Percentiles rank a stretch among this genome's conserved stretches.
Evolutionary conservation across 1,140 invertebrate genomes (phyloP).

Genomic region (Laupala kohalensis): DNA sequence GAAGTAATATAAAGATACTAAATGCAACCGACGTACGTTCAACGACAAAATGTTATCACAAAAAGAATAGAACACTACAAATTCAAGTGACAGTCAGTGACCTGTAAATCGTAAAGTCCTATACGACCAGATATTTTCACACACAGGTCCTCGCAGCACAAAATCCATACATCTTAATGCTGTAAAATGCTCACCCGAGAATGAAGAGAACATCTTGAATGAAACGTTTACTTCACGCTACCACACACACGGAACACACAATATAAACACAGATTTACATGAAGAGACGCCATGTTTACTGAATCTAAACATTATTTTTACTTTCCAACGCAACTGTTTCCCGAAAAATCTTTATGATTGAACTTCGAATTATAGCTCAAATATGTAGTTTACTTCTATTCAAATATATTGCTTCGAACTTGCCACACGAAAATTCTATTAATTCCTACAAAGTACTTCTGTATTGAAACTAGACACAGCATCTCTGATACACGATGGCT

Average conservation of each 20-base stretch:
- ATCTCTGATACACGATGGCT: not conserved
- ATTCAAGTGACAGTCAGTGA: constrained; percentile 5
- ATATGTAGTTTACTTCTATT: no score
- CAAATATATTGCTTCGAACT: no score
- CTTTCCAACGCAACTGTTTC: no score
- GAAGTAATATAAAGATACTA: no score
- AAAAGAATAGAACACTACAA: not conserved
- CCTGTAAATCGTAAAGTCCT: not conserved
- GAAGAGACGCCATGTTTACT: constrained; percentile 14
- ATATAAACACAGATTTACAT: constrained; percentile 11
- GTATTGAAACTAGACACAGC: not conserved
- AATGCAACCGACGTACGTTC: not conserved
- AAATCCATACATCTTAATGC: not conserved
- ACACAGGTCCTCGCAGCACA: not conserved
- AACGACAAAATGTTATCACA: not conserved
- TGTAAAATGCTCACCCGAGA: constrained; percentile 8
- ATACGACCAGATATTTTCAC: not conserved
- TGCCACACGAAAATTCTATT: no score
- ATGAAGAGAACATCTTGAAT: constrained; percentile 8
- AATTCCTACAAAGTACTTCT: not conserved
- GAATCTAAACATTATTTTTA: not conserved
- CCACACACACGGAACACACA: not conserved
- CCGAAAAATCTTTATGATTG: no score
- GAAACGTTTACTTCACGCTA: not conserved
- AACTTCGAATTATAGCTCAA: no score